These are phyloP conservation scores for Eleginops maclovinus DNA, from an alignment of 2,113 vertebrate species.

Conservation along the genomic window DNA sequence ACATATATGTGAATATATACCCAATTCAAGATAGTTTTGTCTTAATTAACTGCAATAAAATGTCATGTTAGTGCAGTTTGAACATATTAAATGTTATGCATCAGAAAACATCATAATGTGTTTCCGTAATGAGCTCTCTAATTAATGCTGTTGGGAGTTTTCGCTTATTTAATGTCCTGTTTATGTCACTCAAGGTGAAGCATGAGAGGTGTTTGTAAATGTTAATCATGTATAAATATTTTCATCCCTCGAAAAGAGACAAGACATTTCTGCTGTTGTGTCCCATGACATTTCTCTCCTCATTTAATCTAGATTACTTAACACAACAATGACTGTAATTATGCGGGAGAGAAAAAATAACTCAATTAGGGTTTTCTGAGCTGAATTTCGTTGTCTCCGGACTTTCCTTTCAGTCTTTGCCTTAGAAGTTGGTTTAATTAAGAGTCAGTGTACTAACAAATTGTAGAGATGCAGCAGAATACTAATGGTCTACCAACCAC, in stretches of 20 bases:
- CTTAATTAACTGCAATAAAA: neutral
- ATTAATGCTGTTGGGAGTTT: neutral
- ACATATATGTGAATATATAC: neutral
- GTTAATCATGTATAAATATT: neutral
- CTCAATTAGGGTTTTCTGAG: neutral
- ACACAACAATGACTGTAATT: conserved; percentile 3
- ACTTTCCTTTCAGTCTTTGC: neutral
- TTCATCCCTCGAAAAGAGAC: neutral
- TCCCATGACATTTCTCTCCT: neutral
- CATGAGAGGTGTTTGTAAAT: neutral
- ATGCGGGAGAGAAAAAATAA: neutral
- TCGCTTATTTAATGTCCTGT: conserved; percentile 3
- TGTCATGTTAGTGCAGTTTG: neutral
- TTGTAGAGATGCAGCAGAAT: neutral
- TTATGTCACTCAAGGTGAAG: neutral
- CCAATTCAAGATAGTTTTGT: neutral
- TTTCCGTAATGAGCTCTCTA: conserved; percentile 8
- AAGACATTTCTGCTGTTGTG: neutral
- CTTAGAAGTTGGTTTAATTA: neutral
- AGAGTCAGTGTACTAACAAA: neutral
- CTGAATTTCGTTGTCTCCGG: neutral
- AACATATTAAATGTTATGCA: neutral
- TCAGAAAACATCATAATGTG: neutral
- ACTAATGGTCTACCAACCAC: neutral
- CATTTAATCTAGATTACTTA: conserved; percentile 3